Percentiles rank a stretch among this genome's conserved stretches.
Conservation (phyloP, 2,113 vertebrate species). For the Rhynchomys soricoides region DNA sequence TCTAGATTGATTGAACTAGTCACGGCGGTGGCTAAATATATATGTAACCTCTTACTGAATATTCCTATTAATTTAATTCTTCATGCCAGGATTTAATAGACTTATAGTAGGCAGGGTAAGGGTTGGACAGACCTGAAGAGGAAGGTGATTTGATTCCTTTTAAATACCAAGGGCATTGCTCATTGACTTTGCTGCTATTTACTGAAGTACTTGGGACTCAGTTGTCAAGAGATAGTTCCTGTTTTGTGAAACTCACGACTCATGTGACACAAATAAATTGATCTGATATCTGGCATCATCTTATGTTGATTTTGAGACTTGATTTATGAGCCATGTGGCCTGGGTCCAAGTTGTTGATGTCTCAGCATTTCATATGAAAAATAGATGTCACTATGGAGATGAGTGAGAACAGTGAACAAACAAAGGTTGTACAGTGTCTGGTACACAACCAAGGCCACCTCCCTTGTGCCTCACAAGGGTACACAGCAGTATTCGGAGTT, state of each 20-base stretch:
- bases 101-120: background rate
- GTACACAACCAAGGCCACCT: background rate
- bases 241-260: background rate
- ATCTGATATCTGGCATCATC: background rate
- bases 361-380: background rate
- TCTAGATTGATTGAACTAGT: conserved; percentile 55
- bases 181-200: background rate
- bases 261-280: background rate
- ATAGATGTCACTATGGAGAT: background rate
- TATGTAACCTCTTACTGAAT: background rate
- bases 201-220: background rate
- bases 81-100: conserved; percentile 16
- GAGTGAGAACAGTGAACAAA: background rate
- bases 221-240: background rate
- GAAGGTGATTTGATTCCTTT: background rate
- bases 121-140: background rate
- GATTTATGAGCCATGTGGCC: background rate
- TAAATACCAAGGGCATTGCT: background rate
- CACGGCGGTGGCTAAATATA: background rate
- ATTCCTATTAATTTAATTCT: conserved; percentile 28
- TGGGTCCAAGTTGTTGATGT: background rate
- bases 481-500: background rate
- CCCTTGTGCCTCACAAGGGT: background rate
- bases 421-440: background rate
- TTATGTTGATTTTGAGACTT: background rate